Base-by-base conservation (phyloP, 2,888 invertebrate species). In the Zhuqinia jingwanae region DNA sequence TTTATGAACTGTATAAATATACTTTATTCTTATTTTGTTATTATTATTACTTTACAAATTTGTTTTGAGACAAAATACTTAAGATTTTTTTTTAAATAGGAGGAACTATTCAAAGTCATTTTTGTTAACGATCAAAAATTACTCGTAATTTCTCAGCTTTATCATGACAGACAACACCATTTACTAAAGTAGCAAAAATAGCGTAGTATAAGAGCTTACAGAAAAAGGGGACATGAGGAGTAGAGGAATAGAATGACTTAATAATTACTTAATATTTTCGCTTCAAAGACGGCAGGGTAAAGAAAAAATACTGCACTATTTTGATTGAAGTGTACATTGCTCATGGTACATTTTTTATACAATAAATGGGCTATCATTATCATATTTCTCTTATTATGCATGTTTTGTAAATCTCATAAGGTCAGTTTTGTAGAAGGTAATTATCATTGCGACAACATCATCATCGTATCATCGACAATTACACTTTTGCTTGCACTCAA, bases 331-430 rank as follows among this genome's bases (percentile, higher is more conserved):
- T 15, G 20, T 25, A 65, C 17, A n/a, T 45, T 22, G 3, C 2
- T 58, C 10, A n/a, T n/a, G n/a, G n/a, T 3, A 11, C 22, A 22
- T 58, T 47, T 70, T 47, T 8, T 36, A 30, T 75, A 56, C 75
- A 42, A 70, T 15, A 70, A 45, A 47, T 25, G 45, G n/a, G n/a
- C n/a, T n/a, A n/a, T n/a, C n/a, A n/a, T n/a, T n/a, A n/a, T 13
- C 70, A 20, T 42, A 30, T 70, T n/a, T 10, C 13, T 45, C 13
- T 47, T 13, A 22, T 25, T 25, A 70, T 70, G 6, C 5, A 42
- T 15, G n/a, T 73, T 73, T 75, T 53, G 75, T 56, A 75, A 75
- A 75, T 53, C 75, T 75, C 53, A 75, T 75, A 75, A 75, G 75
- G 75, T 75, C 75, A 56, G 36, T 53, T 75, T 75, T 75, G 75